Conservation (phyloP, 2,113 vertebrate species). For the Octodon degus region DNA sequence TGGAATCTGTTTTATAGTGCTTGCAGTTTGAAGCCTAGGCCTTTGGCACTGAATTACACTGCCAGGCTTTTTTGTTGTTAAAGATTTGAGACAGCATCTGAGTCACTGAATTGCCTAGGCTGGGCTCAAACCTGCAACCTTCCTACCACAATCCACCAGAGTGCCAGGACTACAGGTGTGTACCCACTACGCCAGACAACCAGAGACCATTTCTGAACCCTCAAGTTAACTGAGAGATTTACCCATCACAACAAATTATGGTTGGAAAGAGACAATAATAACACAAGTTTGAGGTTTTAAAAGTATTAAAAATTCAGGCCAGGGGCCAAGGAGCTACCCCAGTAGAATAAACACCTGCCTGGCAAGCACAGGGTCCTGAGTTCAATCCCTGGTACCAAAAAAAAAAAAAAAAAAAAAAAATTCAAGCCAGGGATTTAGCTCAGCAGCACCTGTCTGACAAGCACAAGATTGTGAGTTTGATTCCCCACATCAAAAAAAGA, state of each 20-base stretch:
- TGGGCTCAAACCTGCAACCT: background rate
- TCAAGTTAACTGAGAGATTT: background rate
- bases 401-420: too few relatives aligned
- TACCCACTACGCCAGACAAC: background rate
- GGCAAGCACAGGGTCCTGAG: too few relatives aligned
- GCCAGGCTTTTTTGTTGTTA: background rate
- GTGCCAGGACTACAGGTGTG: background rate
- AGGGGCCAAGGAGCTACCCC: too few relatives aligned
- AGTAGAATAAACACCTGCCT: too few relatives aligned
- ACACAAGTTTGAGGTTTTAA: conserved; percentile 19
- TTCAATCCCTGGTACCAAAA: too few relatives aligned
- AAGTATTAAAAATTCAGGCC: background rate
- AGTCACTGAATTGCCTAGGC: background rate
- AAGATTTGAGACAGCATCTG: background rate
- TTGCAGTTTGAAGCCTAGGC: background rate
- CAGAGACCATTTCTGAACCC: background rate
- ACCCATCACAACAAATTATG: background rate
- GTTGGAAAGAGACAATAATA: background rate
- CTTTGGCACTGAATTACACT: background rate
- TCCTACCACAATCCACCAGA: background rate
- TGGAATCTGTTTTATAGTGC: background rate
- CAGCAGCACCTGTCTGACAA: too few relatives aligned
- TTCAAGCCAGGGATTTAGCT: too few relatives aligned
- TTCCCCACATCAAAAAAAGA: too few relatives aligned
- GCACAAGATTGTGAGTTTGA: too few relatives aligned